Percentiles rank a stretch among this genome's conserved stretches.
Evolutionary conservation across 1,140 invertebrate species (phyloP).

Genomic region (Apis florea): DNA sequence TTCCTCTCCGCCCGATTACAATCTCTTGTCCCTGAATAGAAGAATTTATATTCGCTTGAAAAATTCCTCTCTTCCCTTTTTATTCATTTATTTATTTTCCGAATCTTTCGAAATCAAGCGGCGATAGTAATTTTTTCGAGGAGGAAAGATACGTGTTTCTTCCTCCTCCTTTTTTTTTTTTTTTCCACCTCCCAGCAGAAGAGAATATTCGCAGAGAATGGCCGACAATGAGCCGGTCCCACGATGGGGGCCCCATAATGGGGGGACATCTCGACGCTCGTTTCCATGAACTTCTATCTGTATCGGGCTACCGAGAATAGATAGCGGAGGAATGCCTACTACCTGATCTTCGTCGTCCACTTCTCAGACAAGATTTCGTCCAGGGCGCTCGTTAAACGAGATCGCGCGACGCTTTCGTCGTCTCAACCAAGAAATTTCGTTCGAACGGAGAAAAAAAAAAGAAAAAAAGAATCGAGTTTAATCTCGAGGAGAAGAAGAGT

Average conservation of each 20-base stretch:
- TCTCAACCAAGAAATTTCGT: too few species aligned
- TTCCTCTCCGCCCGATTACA: neutral
- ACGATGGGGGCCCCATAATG: conserved; percentile 33
- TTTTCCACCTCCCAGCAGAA: neutral
- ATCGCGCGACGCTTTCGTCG: too few species aligned
- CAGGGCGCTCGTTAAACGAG: conserved; percentile 43
- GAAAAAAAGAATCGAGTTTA: too few species aligned
- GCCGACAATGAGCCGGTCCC: conserved; percentile 20
- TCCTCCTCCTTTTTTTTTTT: neutral
- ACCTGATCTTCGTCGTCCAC: conserved; percentile 42
- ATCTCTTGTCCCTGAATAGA: neutral
- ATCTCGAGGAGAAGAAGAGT: too few species aligned
- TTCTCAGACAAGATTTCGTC: conserved; percentile 23
- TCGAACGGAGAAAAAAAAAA: too few species aligned
- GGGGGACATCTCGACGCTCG: conserved; percentile 23
- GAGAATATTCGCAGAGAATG: conserved; percentile 5
- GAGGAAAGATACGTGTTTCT: too few species aligned
- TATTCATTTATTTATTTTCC: too few species aligned
- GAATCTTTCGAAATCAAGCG: too few species aligned
- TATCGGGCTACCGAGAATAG: conserved; percentile 56
- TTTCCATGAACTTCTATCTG: conserved; percentile 62
- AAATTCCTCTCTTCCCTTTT: too few species aligned
- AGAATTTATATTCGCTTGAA: too few species aligned
- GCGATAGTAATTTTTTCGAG: too few species aligned
- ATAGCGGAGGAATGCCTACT: conserved; percentile 56